Percentiles rank a stretch among this genome's conserved stretches.
These are phyloP conservation scores for Aurelia sp. DNA, from an alignment of 30 jellyfish, hydroid and myxozoan genomes.

Conservation along the genomic window DNA sequence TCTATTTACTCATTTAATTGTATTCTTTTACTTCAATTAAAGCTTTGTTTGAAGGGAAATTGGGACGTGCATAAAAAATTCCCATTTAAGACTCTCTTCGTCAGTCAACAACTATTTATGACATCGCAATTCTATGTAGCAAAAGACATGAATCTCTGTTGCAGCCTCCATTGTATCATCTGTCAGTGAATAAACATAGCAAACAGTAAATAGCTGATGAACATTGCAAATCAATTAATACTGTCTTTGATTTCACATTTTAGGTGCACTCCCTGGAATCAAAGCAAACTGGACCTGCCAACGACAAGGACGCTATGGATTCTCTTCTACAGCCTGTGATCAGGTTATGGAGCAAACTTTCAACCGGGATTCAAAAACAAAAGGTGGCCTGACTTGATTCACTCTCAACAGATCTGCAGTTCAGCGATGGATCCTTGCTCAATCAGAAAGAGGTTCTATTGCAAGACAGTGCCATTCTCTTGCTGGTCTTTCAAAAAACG, in stretches of 20 bases:
- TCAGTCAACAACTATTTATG: too few relatives aligned
- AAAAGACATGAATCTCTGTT: too few relatives aligned
- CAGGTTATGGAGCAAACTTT: constrained; percentile 57
- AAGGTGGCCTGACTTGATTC: constrained; percentile 53
- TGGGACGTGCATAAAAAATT: too few relatives aligned
- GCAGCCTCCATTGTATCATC: constrained; percentile 1
- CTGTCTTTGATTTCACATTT: constrained; percentile 5
- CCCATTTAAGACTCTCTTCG: too few relatives aligned
- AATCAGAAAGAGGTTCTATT: constrained; percentile 52
- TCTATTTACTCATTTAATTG: too few relatives aligned
- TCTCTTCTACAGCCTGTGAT: constrained; percentile 56
- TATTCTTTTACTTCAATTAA: too few relatives aligned
- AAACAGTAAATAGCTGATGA: neutral
- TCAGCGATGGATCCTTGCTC: constrained; percentile 56
- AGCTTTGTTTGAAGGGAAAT: too few relatives aligned
- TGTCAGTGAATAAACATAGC: neutral
- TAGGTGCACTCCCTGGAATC: constrained; percentile 34
- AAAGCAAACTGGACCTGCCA: constrained; percentile 59
- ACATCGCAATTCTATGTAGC: too few relatives aligned
- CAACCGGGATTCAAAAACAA: constrained; percentile 58
- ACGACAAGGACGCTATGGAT: constrained; percentile 45
- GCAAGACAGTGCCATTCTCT: constrained; percentile 20
- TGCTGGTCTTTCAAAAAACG: constrained; percentile 29
- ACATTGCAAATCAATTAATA: neutral
- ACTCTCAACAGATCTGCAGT: constrained; percentile 40